A percentile compares a stretch with the other conserved stretches of the same genome.
Evolutionary conservation across 2,888 invertebrate species (phyloP).

Genomic region (Hemistola chrysoprasaria): DNA sequence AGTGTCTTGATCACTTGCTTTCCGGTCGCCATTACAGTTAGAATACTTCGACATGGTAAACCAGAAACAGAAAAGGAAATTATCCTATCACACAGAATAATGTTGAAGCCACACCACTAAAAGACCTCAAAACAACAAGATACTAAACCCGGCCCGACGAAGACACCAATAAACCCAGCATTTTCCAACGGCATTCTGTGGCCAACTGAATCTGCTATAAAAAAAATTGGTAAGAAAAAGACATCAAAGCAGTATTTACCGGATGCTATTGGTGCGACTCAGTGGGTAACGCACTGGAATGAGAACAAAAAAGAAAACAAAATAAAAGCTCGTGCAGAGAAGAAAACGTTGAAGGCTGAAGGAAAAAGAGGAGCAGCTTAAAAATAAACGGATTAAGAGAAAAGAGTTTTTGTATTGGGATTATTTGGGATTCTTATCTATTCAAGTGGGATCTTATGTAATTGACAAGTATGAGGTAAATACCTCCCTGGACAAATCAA

Average conservation of each 20-base stretch:
- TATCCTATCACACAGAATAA: neutral
- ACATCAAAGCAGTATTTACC: neutral
- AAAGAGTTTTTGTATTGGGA: too few species aligned
- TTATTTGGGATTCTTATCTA: too few species aligned
- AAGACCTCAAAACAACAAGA: constrained; percentile 5
- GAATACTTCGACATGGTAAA: neutral
- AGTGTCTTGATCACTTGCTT: too few species aligned
- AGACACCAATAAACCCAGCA: constrained; percentile 7
- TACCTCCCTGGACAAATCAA: constrained; percentile 8
- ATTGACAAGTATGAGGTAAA: constrained; percentile 13
- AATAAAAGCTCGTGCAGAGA: constrained; percentile 5
- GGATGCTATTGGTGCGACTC: constrained; percentile 6
- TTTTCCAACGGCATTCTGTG: constrained; percentile 8
- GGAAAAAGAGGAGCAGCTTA: constrained; percentile 3
- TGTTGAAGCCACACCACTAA: neutral
- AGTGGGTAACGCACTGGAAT: constrained; percentile 8
- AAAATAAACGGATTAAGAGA: constrained; percentile 6
- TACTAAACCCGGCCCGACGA: constrained; percentile 5
- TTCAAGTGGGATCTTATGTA: too few species aligned
- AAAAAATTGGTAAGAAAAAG: constrained; percentile 1
- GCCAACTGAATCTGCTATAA: constrained; percentile 10
- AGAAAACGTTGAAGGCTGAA: constrained; percentile 7
- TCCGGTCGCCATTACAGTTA: too few species aligned
- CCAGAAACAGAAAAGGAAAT: neutral
- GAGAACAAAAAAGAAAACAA: constrained; percentile 9